Conservation (phyloP, 2,888 invertebrate species). For the Drosophila macrospina region DNA sequence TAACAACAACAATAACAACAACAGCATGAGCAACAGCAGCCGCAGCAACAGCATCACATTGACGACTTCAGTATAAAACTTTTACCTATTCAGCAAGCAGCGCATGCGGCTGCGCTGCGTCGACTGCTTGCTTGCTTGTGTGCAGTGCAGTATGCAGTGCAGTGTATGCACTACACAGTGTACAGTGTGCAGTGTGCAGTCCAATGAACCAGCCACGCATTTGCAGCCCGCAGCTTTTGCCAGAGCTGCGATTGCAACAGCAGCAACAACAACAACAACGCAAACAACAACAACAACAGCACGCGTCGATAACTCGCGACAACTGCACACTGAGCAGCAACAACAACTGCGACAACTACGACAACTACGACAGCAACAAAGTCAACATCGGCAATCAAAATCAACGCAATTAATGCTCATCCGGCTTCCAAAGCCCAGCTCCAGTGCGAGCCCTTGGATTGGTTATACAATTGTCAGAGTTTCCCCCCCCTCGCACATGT, state of each 20-base stretch:
- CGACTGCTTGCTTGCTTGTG: constrained; percentile 21
- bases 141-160: background rate
- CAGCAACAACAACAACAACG: constrained; percentile 35
- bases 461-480: constrained; percentile 2
- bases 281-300: constrained; percentile 45
- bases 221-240: constrained; percentile 74
- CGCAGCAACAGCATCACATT: constrained; percentile 64
- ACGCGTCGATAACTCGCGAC: constrained; percentile 67
- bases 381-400: constrained; percentile 69
- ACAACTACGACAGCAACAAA: constrained; percentile 44
- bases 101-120: constrained; percentile 40
- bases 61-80: constrained; percentile 76
- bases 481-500: constrained; percentile 31
- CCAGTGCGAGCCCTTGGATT: constrained; percentile 4
- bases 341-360: constrained; percentile 10
- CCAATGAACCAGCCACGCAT: constrained; percentile 78
- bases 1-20: constrained; percentile 52
- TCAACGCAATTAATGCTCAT: constrained; percentile 83
- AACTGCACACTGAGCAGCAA: constrained; percentile 58
- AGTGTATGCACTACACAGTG: background rate
- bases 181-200: constrained; percentile 49
- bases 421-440: constrained; percentile 62
- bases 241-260: constrained; percentile 68
- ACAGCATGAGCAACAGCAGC: constrained; percentile 34
- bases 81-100: constrained; percentile 75